Conservation (phyloP, 2,797 vertebrate species). For the Acridotheres tristis region DNA sequence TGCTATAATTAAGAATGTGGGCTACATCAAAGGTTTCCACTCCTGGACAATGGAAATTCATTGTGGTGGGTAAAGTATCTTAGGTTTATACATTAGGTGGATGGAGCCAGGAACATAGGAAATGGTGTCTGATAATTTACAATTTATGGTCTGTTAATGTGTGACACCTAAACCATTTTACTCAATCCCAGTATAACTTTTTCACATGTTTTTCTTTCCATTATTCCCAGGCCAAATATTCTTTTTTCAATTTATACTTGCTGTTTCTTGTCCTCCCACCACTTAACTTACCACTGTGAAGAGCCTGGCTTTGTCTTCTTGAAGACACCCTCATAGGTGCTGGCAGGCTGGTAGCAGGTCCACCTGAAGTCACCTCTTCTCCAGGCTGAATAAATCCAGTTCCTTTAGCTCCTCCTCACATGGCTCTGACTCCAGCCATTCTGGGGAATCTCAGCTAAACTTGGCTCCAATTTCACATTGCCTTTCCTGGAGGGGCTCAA, state of each 20-base stretch:
- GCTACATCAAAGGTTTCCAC: not conserved
- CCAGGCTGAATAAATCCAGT: not conserved
- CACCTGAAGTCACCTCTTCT: not conserved
- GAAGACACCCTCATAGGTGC: not conserved
- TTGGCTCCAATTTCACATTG: not conserved
- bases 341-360: not conserved
- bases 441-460: not conserved
- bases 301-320: not conserved
- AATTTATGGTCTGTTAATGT: not conserved
- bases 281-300: not conserved
- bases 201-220: not conserved
- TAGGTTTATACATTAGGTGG: not conserved
- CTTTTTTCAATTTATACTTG: not conserved
- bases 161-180: not conserved
- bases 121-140: not conserved
- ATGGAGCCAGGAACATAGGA: constrained; percentile 18
- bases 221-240: not conserved
- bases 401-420: not conserved
- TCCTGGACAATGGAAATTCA: constrained; percentile 22
- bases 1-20: not conserved
- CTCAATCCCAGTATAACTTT: not conserved
- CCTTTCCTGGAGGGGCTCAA: not conserved
- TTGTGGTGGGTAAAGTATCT: constrained; percentile 2
- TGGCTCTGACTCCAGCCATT: not conserved
- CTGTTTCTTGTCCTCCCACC: not conserved